Conservation (phyloP, 2,113 vertebrate species). For the Phrynosoma blainvillii region DNA sequence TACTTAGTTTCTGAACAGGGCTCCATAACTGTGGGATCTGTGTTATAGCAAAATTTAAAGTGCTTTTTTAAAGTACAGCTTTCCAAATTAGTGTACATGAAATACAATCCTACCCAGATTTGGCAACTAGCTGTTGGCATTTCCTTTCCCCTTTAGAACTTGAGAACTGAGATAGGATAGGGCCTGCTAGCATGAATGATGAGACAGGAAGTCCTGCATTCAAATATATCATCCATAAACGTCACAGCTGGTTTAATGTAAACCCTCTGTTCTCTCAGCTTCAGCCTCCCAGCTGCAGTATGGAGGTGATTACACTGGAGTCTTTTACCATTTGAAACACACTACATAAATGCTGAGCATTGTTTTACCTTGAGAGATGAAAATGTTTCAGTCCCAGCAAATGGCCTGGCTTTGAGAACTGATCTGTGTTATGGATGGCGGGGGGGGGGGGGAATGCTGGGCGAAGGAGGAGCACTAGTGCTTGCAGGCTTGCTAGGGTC, state of each 20-base stretch:
- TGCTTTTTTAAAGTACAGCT: neutral
- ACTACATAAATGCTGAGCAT: neutral
- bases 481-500: neutral
- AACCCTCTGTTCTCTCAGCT: neutral
- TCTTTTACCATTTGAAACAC: neutral
- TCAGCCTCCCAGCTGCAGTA: slow-evolving; percentile 9
- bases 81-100: neutral
- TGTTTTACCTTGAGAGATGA: neutral
- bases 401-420: neutral
- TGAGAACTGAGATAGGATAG: neutral
- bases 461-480: fast-evolving
- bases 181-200: neutral
- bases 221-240: neutral
- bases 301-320: neutral
- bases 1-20: neutral
- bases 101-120: neutral
- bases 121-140: neutral
- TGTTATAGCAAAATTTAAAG: neutral
- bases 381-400: neutral
- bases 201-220: neutral
- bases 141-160: neutral
- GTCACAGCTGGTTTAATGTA: neutral
- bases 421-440: neutral
- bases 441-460: neutral
- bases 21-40: neutral